A percentile compares a stretch with the other conserved stretches of the same genome.
Evolutionary conservation across 1,140 invertebrate species (phyloP).

Genomic region (Conus betulinus): DNA sequence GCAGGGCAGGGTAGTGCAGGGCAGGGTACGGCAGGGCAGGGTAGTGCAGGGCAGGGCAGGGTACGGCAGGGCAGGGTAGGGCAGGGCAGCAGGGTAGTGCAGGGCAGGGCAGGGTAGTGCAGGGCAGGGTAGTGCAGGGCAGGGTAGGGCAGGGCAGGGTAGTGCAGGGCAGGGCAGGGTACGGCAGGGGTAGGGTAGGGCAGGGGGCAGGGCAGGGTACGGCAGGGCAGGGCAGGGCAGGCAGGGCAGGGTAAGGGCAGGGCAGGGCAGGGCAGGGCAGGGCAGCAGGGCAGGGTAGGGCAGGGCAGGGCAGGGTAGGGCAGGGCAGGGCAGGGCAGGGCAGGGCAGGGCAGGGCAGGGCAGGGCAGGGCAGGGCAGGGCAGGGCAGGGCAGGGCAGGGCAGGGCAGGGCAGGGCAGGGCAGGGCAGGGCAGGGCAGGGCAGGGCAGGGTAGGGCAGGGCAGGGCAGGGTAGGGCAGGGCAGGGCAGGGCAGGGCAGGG

Average conservation of each 20-base stretch:
- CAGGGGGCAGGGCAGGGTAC: not conserved
- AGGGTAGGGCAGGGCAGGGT: not conserved
- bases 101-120: not conserved
- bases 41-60: no score
- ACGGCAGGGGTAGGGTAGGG: not conserved
- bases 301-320: constrained; percentile 6
- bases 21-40: not conserved
- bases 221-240: not conserved
- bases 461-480: not conserved
- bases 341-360: not conserved
- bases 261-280: constrained; percentile 8
- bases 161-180: not conserved
- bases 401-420: not conserved
- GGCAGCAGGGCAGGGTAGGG: not conserved
- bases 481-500: constrained; percentile 25
- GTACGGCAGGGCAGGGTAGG: not conserved
- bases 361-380: not conserved
- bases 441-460: constrained; percentile 15
- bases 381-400: constrained; percentile 2
- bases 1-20: not conserved
- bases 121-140: not conserved
- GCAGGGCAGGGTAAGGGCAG: not conserved
- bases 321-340: not conserved
- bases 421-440: not conserved
- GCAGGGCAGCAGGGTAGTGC: no score